Evolutionary conservation across 2,797 vertebrate species (phyloP).

Genomic region (Lepus townsendii): DNA sequence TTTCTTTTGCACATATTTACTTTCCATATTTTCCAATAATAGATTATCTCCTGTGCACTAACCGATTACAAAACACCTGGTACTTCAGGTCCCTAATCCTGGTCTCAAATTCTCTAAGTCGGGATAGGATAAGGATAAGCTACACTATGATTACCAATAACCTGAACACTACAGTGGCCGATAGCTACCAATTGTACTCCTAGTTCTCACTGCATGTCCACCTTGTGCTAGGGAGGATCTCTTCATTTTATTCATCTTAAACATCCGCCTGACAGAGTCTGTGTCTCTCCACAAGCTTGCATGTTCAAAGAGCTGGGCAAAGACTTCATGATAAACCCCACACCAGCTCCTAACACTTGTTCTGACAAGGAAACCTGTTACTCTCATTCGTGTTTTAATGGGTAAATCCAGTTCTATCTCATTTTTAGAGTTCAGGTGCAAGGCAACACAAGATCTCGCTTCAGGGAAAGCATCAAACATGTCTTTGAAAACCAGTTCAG

Average conservation of each 20-base stretch:
- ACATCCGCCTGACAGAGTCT: not conserved
- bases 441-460: not conserved
- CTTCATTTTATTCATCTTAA: not conserved
- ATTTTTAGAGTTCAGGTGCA: not conserved
- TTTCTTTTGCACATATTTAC: not conserved
- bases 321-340: not conserved
- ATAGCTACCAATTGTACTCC: not conserved
- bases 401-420: not conserved
- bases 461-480: not conserved
- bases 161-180: not conserved
- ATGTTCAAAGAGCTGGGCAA: not conserved
- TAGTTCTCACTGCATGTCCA: not conserved
- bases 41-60: not conserved
- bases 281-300: not conserved
- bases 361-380: not conserved
- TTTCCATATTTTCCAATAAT: not conserved
- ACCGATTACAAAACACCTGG: not conserved
- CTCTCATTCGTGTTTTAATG: not conserved
- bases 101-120: not conserved
- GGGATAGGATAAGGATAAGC: not conserved
- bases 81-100: not conserved
- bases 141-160: not conserved
- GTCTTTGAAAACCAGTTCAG: slow-evolving; percentile 13
- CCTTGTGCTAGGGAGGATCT: not conserved
- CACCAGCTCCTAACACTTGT: not conserved